Base-by-base conservation (phyloP, 2,888 invertebrate species). In the Leptinotarsa tumamoca region DNA sequence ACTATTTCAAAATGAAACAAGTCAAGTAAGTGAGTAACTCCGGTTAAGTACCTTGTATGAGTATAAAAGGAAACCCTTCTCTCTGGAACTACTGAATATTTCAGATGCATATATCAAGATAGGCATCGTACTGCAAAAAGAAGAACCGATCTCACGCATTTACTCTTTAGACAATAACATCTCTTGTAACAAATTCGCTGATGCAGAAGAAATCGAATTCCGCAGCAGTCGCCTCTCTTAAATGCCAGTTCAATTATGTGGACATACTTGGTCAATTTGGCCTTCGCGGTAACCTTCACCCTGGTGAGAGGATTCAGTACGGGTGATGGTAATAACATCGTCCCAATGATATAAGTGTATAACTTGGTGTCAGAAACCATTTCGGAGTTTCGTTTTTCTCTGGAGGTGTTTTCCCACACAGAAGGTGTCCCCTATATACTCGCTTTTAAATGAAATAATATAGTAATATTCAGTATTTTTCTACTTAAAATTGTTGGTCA, bases 221-320 rank as follows among this genome's bases (percentile, higher is more conserved):
- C 67, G 63, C 63, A 56, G 56, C 61, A 68, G 71, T 74, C 71
- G 73, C 73, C 73, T 73, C 74, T 76, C 74, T 79, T 76, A 77
- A 77, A 79, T 73, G 79, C 79, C 76, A 76, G 63, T 77, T 67
- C 78, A 74, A 78, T 78, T 79, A 78, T 78, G 79, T 75, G 79
- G 76, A 76, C 73, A 69, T 75, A 73, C 78, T 78, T 69, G 73
- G 78, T 43, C 66, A 71, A 76, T 76, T 72, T 76, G 77, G 78
- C 78, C 78, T 78, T 78, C 78, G 43, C 68, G 54, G 63, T 68
- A 71, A 73, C 78, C 78, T 78, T 78, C 78, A 78, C 78, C 75
- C 75, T 78, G 78, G 21, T 72, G n/a, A 43, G 43, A 43, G 70
- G 56, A 68, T 75, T 72, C 52, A 72, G 75, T 68, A 72, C 52